Evolutionary conservation across 2,113 vertebrate species (phyloP).

Genomic region (Podarcis raffonei): DNA sequence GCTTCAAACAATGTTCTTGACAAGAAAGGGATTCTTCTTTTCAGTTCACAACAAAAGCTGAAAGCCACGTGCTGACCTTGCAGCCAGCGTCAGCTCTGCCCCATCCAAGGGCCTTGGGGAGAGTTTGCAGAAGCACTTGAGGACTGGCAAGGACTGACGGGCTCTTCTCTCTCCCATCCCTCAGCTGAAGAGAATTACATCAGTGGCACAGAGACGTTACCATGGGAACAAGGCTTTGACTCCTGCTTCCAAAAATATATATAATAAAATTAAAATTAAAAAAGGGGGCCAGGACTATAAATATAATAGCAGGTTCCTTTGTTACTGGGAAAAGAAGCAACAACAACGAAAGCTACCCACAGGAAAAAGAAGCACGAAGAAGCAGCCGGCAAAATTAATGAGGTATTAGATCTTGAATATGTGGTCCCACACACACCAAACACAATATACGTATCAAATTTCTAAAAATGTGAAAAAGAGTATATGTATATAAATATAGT

Average conservation of each 20-base stretch:
- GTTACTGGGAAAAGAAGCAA: slow-evolving; percentile 40
- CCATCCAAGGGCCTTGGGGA: not conserved
- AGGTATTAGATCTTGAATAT: not conserved
- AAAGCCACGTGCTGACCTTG: not conserved
- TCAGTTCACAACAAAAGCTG: not conserved
- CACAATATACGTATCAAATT: not conserved
- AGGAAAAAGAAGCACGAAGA: slow-evolving; percentile 38
- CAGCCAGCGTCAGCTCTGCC: not conserved
- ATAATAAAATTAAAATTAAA: not conserved
- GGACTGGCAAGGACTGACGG: slow-evolving; percentile 9
- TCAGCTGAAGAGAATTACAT: slow-evolving; percentile 33
- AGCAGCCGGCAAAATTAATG: slow-evolving; percentile 33
- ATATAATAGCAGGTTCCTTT: slow-evolving; percentile 25
- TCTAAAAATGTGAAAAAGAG: not conserved
- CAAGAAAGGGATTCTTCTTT: not conserved
- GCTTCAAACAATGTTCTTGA: not conserved
- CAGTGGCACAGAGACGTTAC: slow-evolving; percentile 50
- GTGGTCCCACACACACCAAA: not conserved
- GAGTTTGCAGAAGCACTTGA: not conserved
- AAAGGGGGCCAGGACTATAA: slow-evolving; percentile 16
- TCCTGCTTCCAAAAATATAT: slow-evolving; percentile 27
- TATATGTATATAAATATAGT: not conserved
- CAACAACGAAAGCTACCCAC: not conserved
- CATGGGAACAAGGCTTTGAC: slow-evolving; percentile 57
- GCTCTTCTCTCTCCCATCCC: slow-evolving; percentile 29